phyloP scores from a whole-genome alignment of 1,140 invertebrate genomes.

The Planococcus citri region DNA sequence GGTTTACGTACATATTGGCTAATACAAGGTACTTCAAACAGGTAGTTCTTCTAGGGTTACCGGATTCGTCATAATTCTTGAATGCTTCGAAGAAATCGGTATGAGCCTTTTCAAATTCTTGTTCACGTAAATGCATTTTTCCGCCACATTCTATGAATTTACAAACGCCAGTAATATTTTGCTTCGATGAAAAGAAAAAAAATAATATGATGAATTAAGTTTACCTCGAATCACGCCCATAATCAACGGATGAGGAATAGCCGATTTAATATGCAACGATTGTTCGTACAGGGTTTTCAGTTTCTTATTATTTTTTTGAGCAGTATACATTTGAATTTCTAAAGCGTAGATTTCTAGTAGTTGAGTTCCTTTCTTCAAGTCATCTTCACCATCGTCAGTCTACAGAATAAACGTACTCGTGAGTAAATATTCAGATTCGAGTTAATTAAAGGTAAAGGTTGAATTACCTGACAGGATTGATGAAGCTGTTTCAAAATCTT shows the following conservation, averaged over 20 bases:
- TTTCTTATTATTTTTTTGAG: slow-evolving; percentile 99
- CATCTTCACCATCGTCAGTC: slow-evolving; percentile 99
- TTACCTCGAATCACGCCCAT: slow-evolving; percentile 97
- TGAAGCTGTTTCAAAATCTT: slow-evolving; percentile 97
- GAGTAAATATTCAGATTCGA: background rate
- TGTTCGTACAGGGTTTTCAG: slow-evolving; percentile 96
- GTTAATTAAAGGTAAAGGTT: background rate
- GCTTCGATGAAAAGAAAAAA: background rate
- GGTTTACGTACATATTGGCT: slow-evolving; percentile 78
- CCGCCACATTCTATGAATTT: slow-evolving; percentile 83
- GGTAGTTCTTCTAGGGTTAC: slow-evolving; percentile 90
- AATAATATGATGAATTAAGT: slow-evolving; percentile 11
- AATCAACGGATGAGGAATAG: slow-evolving; percentile 97
- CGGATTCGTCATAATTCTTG: slow-evolving; percentile 99
- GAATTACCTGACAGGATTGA: slow-evolving; percentile 78
- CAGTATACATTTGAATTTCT: slow-evolving; percentile 99
- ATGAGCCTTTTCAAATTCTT: slow-evolving; percentile 97
- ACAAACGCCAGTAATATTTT: background rate
- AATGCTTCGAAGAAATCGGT: slow-evolving; percentile 99
- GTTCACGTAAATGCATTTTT: slow-evolving; percentile 98
- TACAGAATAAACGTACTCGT: slow-evolving; percentile 40
- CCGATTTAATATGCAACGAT: slow-evolving; percentile 96
- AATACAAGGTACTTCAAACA: slow-evolving; percentile 97
- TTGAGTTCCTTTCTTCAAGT: slow-evolving; percentile 97
- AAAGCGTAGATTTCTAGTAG: slow-evolving; percentile 96